Evolutionary conservation across 2,797 vertebrate genomes (phyloP).

Genomic region (Rhincodon typus): DNA sequence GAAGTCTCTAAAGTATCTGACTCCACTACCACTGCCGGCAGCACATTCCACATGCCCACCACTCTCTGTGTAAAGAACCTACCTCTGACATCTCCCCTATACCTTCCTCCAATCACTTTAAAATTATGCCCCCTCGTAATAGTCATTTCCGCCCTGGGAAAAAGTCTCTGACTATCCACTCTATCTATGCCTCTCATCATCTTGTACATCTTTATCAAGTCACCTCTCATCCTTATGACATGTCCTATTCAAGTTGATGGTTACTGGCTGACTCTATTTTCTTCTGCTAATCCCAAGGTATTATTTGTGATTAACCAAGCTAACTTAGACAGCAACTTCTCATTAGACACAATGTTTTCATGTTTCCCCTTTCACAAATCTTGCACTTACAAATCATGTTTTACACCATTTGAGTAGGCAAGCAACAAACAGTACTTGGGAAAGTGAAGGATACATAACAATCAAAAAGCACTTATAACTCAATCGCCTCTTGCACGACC

Average conservation of each 20-base stretch:
- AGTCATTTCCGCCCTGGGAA: too few relatives aligned
- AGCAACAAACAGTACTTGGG: neutral
- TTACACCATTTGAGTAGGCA: neutral
- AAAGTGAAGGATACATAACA: neutral
- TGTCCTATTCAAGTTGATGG: neutral
- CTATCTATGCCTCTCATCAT: too few relatives aligned
- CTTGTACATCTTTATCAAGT: too few relatives aligned
- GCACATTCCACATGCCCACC: too few relatives aligned
- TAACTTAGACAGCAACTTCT: neutral
- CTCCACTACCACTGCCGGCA: too few relatives aligned
- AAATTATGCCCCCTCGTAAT: too few relatives aligned
- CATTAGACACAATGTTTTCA: neutral
- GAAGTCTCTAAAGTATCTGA: too few relatives aligned
- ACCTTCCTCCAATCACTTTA: too few relatives aligned
- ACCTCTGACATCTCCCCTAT: too few relatives aligned
- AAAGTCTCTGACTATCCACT: too few relatives aligned
- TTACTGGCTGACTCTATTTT: neutral
- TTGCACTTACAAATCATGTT: neutral
- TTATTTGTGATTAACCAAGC: neutral
- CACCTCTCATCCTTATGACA: neutral
- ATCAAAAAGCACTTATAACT: neutral
- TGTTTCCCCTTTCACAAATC: neutral
- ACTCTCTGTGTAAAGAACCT: too few relatives aligned
- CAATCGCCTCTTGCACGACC: neutral
- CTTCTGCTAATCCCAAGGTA: neutral